These are phyloP conservation scores for Mormoops blainvillei DNA, from an alignment of 2,113 vertebrate genomes.

Conservation along the genomic window DNA sequence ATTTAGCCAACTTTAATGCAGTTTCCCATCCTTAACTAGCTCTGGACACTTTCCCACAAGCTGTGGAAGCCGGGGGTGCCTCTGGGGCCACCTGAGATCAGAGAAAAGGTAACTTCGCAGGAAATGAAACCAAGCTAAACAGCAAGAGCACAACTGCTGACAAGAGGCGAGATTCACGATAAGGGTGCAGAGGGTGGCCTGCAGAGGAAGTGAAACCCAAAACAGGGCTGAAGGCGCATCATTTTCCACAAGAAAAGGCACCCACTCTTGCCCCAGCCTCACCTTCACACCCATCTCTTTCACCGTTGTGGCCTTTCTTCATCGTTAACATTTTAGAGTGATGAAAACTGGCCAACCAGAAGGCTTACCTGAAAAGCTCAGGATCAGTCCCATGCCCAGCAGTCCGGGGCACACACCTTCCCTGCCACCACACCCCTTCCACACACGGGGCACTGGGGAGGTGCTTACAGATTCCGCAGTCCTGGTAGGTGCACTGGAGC, in stretches of 20 bases:
- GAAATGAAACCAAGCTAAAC: constrained; percentile 52
- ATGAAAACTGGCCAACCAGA: not conserved
- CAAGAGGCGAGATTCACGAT: not conserved
- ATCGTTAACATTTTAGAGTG: not conserved
- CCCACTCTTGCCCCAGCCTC: not conserved
- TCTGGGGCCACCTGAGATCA: not conserved
- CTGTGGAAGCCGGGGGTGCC: not conserved
- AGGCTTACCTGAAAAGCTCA: not conserved
- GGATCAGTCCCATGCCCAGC: not conserved
- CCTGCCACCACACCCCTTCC: not conserved
- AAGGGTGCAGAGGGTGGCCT: constrained; percentile 51
- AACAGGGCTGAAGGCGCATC: constrained; percentile 2
- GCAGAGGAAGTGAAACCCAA: constrained; percentile 60
- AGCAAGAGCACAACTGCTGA: not conserved
- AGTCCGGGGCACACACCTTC: not conserved
- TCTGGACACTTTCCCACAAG: not conserved
- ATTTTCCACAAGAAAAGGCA: constrained; percentile 37
- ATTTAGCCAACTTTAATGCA: not conserved
- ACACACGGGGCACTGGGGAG: not conserved
- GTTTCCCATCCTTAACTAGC: not conserved
- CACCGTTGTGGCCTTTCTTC: not conserved
- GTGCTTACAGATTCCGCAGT: not conserved
- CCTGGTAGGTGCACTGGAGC: fast-evolving
- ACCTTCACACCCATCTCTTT: not conserved
- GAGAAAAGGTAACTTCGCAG: constrained; percentile 23